Base-by-base conservation (phyloP, 2,888 invertebrate species). In the Heliconius aoede region DNA sequence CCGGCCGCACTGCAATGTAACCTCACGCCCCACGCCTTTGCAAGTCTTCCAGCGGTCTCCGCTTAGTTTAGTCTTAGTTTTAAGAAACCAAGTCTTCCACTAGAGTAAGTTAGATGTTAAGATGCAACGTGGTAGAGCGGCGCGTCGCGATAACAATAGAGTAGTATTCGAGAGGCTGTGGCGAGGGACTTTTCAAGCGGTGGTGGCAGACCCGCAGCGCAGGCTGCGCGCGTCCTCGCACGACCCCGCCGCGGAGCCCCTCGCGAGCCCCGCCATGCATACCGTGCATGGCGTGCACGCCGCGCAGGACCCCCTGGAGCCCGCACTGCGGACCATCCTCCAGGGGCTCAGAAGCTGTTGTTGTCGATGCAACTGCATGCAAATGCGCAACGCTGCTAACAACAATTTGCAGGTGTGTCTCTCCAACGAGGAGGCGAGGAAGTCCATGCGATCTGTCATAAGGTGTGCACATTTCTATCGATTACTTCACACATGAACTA, bases 111-210 rank as follows among this genome's bases (percentile, higher is more conserved):
- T 88, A 84, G 82, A 84, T 82, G 55, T 79, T 90, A 93, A 90
- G 88, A 93, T 93, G 94, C 90, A 91, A 86, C 89, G 92, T 86
- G 92, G 92, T 81, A 91, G 91, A 88, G 94, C 88, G 85, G 85
- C 91, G 91, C 91, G 91, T 83, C 91, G 92, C 90, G 90, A 90
- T 80, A 95, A 96, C 83, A 95, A 96, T 83, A 94, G 96, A 79
- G 93, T 96, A 58, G 95, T 97, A 76, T 97, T 97, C 88, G 97
- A 97, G 84, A 93, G 96, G 28, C 92, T 97, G 73, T 97, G 97
- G 97, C 95, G 96, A 64, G 96, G 96, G 75, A 95, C 95, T 64
- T 95, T 96, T 84, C 94, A 94, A 84, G 91, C 94, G 75, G 94
- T 94, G 79, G 84, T 94, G 28, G 91, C 92, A 58, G 90, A 89